Percentiles rank a stretch among this genome's conserved stretches.
phyloP scores from a whole-genome alignment of 2,888 invertebrate species.

The Gymnoscelis rufifasciata region DNA sequence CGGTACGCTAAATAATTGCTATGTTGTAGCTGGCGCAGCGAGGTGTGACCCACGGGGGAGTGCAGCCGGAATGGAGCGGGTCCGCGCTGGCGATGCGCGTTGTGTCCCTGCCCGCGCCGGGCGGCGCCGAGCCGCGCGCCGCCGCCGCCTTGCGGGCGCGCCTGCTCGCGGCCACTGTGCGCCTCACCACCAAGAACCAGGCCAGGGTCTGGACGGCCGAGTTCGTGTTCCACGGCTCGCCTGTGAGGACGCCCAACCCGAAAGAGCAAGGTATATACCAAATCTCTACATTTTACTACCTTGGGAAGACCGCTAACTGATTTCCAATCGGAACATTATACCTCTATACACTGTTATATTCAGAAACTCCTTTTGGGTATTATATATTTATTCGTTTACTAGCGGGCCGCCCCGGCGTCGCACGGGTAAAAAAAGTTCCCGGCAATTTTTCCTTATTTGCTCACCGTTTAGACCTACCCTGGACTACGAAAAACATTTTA shows the following conservation, averaged over 20 bases:
- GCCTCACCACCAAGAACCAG: conserved; percentile 88
- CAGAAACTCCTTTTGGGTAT: too few relatives aligned
- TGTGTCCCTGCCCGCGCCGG: conserved; percentile 85
- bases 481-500: too few relatives aligned
- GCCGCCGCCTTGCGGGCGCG: conserved; percentile 87
- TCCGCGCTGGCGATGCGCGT: conserved; percentile 90
- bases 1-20: too few relatives aligned
- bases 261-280: conserved; percentile 86
- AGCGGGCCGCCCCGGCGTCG: too few relatives aligned
- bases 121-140: conserved; percentile 67
- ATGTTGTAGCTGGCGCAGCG: conserved; percentile 82
- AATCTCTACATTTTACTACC: too few relatives aligned
- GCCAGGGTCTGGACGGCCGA: conserved; percentile 93
- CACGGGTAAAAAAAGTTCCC: too few relatives aligned
- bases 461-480: too few relatives aligned
- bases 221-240: conserved; percentile 91
- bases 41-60: conserved; percentile 93
- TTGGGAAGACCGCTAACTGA: not conserved
- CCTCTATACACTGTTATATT: too few relatives aligned
- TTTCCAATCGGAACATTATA: too few relatives aligned
- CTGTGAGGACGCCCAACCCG: conserved; percentile 87
- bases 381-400: too few relatives aligned
- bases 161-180: conserved; percentile 89
- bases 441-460: too few relatives aligned
- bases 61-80: conserved; percentile 95